phyloP scores from a whole-genome alignment of 2,797 vertebrate species.

The Acanthis flammea region DNA sequence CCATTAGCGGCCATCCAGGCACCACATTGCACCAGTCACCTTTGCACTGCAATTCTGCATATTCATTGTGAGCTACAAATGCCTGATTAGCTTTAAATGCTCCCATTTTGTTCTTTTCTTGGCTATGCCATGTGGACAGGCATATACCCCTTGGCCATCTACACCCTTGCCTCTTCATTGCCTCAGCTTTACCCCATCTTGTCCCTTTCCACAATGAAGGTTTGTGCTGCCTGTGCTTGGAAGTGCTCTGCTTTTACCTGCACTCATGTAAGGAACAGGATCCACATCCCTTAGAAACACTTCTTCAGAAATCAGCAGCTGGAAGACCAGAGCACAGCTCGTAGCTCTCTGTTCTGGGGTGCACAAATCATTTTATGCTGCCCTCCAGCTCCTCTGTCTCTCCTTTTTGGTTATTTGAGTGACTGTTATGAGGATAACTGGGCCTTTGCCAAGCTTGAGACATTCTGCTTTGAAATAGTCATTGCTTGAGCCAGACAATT shows the following conservation, averaged over 20 bases:
- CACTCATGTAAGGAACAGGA: neutral
- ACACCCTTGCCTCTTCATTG: neutral
- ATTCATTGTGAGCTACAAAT: neutral
- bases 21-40: neutral
- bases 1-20: neutral
- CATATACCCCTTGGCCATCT: accelerated
- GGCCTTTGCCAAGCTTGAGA: neutral
- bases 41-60: neutral
- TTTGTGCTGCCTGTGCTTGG: neutral
- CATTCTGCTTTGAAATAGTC: neutral
- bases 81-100: neutral
- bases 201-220: neutral
- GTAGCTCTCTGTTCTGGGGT: neutral
- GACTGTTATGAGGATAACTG: neutral
- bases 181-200: neutral
- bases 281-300: neutral
- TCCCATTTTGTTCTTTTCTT: neutral
- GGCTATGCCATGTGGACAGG: neutral
- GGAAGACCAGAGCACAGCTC: neutral
- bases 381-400: neutral
- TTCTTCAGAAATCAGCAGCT: neutral
- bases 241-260: neutral
- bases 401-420: neutral
- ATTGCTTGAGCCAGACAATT: neutral
- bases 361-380: neutral